Evolutionary conservation across 2,797 vertebrate species (phyloP).

Genomic region (Parotocinclus haroldoi): DNA sequence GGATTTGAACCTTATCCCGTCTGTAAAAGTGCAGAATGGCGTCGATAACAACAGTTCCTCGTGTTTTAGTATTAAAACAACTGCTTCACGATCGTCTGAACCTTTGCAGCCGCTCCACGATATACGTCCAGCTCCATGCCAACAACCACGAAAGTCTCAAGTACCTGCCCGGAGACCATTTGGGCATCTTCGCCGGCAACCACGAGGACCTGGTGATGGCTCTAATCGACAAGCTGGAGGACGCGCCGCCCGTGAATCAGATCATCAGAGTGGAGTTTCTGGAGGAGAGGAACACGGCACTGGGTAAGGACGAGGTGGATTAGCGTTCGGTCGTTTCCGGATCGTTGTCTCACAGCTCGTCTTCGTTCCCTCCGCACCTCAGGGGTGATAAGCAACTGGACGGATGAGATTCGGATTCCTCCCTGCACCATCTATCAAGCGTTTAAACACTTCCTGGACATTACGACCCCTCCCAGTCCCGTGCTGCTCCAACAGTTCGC

Average conservation of each 20-base stretch:
- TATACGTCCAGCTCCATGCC: conserved; percentile 90
- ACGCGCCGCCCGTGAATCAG: conserved; percentile 89
- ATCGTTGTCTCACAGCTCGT: neutral
- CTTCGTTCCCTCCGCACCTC: conserved; percentile 2
- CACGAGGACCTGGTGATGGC: conserved; percentile 87
- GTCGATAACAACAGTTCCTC: too few species aligned
- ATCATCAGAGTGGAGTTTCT: conserved; percentile 92
- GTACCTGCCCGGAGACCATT: conserved; percentile 93
- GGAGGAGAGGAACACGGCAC: conserved; percentile 90
- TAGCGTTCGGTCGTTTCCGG: neutral
- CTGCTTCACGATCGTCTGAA: too few species aligned
- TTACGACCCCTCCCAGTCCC: conserved; percentile 91
- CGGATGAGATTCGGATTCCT: conserved; percentile 84
- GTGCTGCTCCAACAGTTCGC: conserved; percentile 93
- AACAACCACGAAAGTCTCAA: conserved; percentile 82
- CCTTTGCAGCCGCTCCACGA: conserved; percentile 84
- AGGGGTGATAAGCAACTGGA: conserved; percentile 98
- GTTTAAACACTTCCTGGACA: conserved; percentile 95
- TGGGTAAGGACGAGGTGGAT: conserved; percentile 72
- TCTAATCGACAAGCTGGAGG: conserved; percentile 89
- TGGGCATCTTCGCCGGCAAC: conserved; percentile 93
- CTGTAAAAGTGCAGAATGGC: too few species aligned
- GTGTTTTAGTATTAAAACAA: too few species aligned
- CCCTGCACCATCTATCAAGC: conserved; percentile 95
- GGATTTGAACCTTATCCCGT: too few species aligned